Evolutionary conservation across 2,113 vertebrate species (phyloP), one percentile per base, ranked within the genome.

Genomic region (Aegotheles bennettii): DNA sequence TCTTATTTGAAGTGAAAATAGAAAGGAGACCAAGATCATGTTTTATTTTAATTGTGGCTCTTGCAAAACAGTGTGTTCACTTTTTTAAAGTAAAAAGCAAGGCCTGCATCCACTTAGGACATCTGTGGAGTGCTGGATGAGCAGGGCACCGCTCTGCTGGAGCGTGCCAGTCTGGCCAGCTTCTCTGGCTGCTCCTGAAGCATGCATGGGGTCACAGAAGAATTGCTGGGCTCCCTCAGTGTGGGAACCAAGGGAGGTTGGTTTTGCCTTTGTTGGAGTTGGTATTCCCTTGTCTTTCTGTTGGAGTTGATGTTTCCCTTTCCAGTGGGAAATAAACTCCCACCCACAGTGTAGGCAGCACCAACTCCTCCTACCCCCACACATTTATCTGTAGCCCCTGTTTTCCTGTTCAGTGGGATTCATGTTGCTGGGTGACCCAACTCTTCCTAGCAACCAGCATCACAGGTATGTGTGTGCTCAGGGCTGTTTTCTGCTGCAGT

Each of bases 361-460:
- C 51, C 63, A 77, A 36, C 54, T 50, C 48, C 36, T 90, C 76
- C 76, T 75, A 56, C 19, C 36, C 31, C 29, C 7, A 10, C 7
- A 15, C 67, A 43, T 83, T 94, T 85, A 69, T 95, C 59, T 45
- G 50, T 82, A 90, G 59, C 31, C 67, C 78, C 69, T 70, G 42
- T 85, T 91, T 59, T 45, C 70, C 61, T 64, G 16, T 88, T 90
- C 67, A 82, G 82, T 76, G 88, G 79, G 85, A 86, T 93, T 88
- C 4, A 4, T 61, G 82, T 95, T 96, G 71, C 95, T 2, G 29
- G 50, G 85, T 93, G 92, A 93, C 67, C 79, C 94, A 50, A 10
- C 47, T 77, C 33, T 33, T 92, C 94, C 83, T 93, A 93, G 92
- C 96, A 96, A 96, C 94, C 79, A 29, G 35, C 86, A 73, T 77